These are phyloP conservation scores for Lethrus apterus DNA, from an alignment of 1,140 invertebrate species.

Conservation along the genomic window DNA sequence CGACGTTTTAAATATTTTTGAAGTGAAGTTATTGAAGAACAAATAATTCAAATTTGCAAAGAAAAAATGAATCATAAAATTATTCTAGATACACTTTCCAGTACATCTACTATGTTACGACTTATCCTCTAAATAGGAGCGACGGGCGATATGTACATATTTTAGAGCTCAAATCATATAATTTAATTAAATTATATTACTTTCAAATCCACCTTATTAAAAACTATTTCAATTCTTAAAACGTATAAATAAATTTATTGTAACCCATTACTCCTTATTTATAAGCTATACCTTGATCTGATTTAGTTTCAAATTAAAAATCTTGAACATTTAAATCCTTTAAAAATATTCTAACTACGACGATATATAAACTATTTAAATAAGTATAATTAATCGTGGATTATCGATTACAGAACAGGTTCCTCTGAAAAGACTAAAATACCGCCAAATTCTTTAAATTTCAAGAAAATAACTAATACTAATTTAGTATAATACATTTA, in stretches of 20 bases:
- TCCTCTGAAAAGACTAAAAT: conserved; percentile 51
- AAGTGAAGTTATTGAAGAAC: too few relatives aligned
- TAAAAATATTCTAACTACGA: conserved; percentile 48
- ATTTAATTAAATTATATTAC: conserved; percentile 43
- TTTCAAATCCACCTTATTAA: conserved; percentile 48
- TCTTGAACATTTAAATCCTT: conserved; percentile 45
- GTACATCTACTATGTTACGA: conserved; percentile 66
- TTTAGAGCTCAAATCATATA: conserved; percentile 43
- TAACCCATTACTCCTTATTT: conserved; percentile 47
- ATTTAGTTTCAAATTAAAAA: conserved; percentile 43
- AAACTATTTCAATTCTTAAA: conserved; percentile 37
- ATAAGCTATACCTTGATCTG: conserved; percentile 54
- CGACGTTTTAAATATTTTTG: too few relatives aligned
- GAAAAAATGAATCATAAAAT: too few relatives aligned
- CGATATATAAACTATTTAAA: conserved; percentile 48
- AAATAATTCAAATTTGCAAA: too few relatives aligned
- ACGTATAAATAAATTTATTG: conserved; percentile 40
- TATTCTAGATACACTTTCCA: conserved; percentile 59
- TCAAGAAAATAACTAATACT: conserved; percentile 46
- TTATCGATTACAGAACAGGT: conserved; percentile 51
- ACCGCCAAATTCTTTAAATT: conserved; percentile 52
- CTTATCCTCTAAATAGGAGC: conserved; percentile 57
- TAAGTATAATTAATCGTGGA: conserved; percentile 48
- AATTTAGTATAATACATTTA: conserved; percentile 39
- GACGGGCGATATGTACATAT: conserved; percentile 63